phyloP scores from a whole-genome alignment of 2,888 invertebrate genomes.

The Ischnura elegans region DNA sequence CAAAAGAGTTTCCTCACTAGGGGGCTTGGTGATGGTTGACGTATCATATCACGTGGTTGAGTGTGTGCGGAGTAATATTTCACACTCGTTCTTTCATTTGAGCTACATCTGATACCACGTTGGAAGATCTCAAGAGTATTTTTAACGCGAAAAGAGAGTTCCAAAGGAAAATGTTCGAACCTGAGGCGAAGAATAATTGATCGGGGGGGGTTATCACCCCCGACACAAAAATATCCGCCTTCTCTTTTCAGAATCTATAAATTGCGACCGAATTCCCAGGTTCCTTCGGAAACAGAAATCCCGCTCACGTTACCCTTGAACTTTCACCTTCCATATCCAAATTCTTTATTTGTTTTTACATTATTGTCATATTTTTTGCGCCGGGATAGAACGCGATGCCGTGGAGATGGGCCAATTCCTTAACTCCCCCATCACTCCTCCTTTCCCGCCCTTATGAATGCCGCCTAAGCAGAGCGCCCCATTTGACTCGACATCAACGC shows the following conservation, averaged over 20 bases:
- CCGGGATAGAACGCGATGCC: background rate
- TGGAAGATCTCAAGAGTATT: no score
- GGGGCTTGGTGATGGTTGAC: no score
- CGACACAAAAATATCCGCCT: background rate
- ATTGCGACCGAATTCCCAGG: background rate
- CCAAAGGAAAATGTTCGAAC: background rate
- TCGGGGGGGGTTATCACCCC: background rate
- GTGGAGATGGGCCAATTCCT: background rate
- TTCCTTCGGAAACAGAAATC: background rate
- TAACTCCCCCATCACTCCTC: background rate
- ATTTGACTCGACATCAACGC: constrained; percentile 35
- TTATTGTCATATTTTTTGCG: background rate
- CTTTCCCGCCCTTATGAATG: background rate
- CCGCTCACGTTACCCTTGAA: constrained; percentile 9
- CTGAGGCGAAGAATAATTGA: background rate
- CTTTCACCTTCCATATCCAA: background rate
- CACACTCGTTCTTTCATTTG: no score
- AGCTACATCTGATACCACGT: no score
- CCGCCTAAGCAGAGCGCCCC: background rate
- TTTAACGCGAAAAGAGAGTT: background rate
- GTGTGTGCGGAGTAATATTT: no score
- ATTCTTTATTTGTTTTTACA: no score
- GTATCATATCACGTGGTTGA: no score
- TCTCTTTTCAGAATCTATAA: background rate
- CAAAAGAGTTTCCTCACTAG: no score